phyloP scores from a whole-genome alignment of 1,140 invertebrate species.

The Polyergus mexicanus region DNA sequence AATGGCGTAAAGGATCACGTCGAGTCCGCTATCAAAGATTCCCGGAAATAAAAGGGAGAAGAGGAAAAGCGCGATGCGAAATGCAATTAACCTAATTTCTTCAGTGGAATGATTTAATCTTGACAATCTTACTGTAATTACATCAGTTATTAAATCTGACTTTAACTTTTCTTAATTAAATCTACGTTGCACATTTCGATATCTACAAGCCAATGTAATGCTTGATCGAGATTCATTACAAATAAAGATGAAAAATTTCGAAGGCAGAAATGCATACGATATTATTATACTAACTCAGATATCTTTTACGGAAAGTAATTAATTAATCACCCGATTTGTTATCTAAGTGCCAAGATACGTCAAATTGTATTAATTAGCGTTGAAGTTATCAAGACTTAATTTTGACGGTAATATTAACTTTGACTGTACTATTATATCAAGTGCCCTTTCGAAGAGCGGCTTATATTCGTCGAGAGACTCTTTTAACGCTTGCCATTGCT shows the following conservation, averaged over 20 bases:
- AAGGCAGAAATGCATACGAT: neutral
- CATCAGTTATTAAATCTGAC: neutral
- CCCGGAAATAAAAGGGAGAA: neutral
- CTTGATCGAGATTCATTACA: neutral
- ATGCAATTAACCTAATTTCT: neutral
- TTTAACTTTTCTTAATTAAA: neutral
- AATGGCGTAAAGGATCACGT: constrained; percentile 2
- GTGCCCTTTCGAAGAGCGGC: neutral
- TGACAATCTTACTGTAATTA: neutral
- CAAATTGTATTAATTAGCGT: constrained; percentile 27
- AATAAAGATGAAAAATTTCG: neutral
- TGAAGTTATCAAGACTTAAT: constrained; percentile 37
- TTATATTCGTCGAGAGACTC: constrained; percentile 47
- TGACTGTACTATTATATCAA: constrained; percentile 39
- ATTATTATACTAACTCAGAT: constrained; percentile 12
- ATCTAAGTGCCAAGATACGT: neutral
- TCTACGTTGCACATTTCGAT: neutral
- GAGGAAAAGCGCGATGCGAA: neutral
- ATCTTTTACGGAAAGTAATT: neutral
- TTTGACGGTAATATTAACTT: constrained; percentile 32
- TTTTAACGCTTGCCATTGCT: constrained; percentile 44
- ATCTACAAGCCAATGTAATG: neutral
- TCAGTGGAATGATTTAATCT: neutral
- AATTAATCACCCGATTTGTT: neutral
- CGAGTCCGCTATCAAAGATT: neutral